These are phyloP conservation scores for Aproaerema taeniolella DNA, from an alignment of 2,888 invertebrate species.

Conservation along the genomic window DNA sequence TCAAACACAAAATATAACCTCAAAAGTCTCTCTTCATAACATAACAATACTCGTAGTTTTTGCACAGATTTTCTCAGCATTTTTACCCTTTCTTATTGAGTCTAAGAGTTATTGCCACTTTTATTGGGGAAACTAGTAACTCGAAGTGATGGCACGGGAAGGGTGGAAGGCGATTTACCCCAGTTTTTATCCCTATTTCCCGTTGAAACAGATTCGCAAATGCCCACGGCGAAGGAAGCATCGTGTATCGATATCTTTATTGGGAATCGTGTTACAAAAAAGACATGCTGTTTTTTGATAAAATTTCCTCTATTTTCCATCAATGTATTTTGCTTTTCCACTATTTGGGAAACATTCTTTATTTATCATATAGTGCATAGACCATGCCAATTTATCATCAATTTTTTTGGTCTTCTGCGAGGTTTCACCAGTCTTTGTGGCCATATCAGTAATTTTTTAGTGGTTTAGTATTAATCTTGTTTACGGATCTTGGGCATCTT, in stretches of 20 bases:
- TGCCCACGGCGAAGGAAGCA: constrained; percentile 19
- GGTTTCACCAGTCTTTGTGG: neutral
- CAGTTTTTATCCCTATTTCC: constrained; percentile 34
- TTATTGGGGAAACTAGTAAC: constrained; percentile 34
- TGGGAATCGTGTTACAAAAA: neutral
- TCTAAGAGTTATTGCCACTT: constrained; percentile 34
- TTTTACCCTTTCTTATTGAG: too few relatives aligned
- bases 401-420: neutral
- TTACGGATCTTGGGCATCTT: too few relatives aligned
- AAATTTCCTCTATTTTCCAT: neutral
- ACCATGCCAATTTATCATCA: neutral
- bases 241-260: constrained; percentile 2
- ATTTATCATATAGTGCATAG: neutral
- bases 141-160: constrained; percentile 26
- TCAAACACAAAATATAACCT: too few relatives aligned
- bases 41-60: too few relatives aligned
- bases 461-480: too few relatives aligned
- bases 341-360: neutral
- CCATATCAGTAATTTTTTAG: too few relatives aligned
- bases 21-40: too few relatives aligned
- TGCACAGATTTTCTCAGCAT: too few relatives aligned
- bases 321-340: neutral
- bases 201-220: constrained; percentile 32
- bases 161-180: constrained; percentile 37
- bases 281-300: neutral